Evolutionary conservation across 2,797 vertebrate genomes (phyloP).

Genomic region (Gymnodraco acuticeps): DNA sequence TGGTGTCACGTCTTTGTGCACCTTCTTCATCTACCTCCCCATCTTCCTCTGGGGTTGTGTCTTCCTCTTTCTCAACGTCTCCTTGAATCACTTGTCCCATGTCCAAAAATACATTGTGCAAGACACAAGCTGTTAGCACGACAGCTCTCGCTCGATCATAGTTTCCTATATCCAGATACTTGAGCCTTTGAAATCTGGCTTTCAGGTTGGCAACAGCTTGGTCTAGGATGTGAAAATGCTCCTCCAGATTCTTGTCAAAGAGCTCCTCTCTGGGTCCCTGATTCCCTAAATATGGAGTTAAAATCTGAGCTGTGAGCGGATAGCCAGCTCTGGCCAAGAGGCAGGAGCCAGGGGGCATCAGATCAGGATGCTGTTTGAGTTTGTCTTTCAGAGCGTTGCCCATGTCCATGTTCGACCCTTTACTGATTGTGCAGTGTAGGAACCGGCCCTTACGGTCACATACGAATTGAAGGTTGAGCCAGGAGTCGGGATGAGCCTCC

Average conservation of each 20-base stretch:
- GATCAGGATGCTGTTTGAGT: slow-evolving; percentile 67
- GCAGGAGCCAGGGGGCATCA: slow-evolving; percentile 75
- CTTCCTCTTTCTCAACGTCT: slow-evolving; percentile 48
- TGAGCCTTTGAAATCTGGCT: slow-evolving; percentile 78
- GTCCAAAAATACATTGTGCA: slow-evolving; percentile 82
- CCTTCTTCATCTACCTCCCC: slow-evolving; percentile 66
- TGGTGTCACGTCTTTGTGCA: slow-evolving; percentile 62
- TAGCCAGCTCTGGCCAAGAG: slow-evolving; percentile 77
- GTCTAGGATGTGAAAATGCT: slow-evolving; percentile 71
- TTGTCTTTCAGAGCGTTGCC: slow-evolving; percentile 66
- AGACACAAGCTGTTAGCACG: slow-evolving; percentile 78
- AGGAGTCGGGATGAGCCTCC: slow-evolving; percentile 77
- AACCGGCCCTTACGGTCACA: slow-evolving; percentile 75
- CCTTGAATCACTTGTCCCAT: slow-evolving; percentile 66
- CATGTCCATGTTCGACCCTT: slow-evolving; percentile 70
- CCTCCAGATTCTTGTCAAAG: slow-evolving; percentile 75
- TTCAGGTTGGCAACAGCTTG: slow-evolving; percentile 75
- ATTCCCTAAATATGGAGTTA: slow-evolving; percentile 71
- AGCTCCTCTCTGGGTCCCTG: slow-evolving; percentile 71
- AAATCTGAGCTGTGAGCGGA: slow-evolving; percentile 75
- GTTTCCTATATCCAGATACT: slow-evolving; percentile 81
- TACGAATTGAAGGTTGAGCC: slow-evolving; percentile 82
- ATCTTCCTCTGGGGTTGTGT: slow-evolving; percentile 26
- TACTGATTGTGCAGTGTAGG: slow-evolving; percentile 77
- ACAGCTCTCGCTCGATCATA: slow-evolving; percentile 76